Evolutionary conservation across 1,140 invertebrate species (phyloP), one percentile per base, ranked within the genome.

Genomic region (Ips typographus): DNA sequence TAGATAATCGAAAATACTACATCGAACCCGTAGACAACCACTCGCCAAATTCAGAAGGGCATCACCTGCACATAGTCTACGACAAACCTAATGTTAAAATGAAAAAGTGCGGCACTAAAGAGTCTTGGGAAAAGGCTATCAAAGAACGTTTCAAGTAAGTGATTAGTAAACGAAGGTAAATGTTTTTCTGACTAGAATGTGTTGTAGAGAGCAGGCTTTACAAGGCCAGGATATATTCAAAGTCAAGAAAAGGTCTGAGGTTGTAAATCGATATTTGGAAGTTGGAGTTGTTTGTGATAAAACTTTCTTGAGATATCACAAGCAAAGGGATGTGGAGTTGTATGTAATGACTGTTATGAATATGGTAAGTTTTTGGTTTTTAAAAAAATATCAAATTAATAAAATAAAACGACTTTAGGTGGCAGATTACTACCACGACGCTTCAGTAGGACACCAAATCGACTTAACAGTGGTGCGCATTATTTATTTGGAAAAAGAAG

Each of bases 341-440:
- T 91, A 91, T 74, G 82, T 91, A 4, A 77, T 91, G 37, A 90
- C 89, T 1, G 80, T 91, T 8, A 89, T 90, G 85, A 91, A 90
- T 76, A 90, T 90, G 87, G 89, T 82, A 73, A 68, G 65, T 66
- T 47, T 37, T 7, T 57, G 38, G 44, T 47, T 47, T 47, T 5
- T 47, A 22, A 22, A 22, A 22, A 22, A 22, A 0, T 22, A 22
- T 22, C 22, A 22, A 22, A 22, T 49, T 64, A 52, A 8, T 2
- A 40, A 52, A 53, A 8, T 44, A 40, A 52, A 53, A 8, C 37
- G 6, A 64, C 52, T 73, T 22, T 78, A 88, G 87, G 86, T 88
- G 3, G 82, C 88, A 0, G 84, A 85, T 64, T 84, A 84, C 72
- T 90, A 88, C 77, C 87, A 88, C 70, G 88, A 91, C 72, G 81